A percentile compares a stretch with the other conserved stretches of the same genome.
Evolutionary conservation across 2,113 vertebrate genomes (phyloP).

Genomic region (Megalops atlanticus): DNA sequence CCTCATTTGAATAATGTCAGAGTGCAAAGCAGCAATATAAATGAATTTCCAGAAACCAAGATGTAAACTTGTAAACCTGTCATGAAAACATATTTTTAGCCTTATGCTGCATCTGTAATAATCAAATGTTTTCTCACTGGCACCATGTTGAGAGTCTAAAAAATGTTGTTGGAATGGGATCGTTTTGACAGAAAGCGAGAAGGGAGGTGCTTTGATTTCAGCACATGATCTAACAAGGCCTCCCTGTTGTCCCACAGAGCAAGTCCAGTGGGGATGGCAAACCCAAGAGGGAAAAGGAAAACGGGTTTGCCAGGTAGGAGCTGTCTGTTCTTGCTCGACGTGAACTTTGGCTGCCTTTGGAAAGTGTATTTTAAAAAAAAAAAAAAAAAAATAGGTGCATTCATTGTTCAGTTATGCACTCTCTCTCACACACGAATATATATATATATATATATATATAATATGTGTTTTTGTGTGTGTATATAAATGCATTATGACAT

Average conservation of each 20-base stretch:
- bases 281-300: conserved; percentile 90
- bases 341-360: neutral
- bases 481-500: too few species aligned
- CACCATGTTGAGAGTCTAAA: too few species aligned
- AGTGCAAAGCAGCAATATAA: too few species aligned
- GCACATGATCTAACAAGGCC: neutral
- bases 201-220: neutral
- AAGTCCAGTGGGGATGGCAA: conserved; percentile 79
- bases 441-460: too few species aligned
- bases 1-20: too few species aligned
- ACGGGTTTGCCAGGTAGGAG: conserved; percentile 88
- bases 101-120: too few species aligned
- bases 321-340: neutral
- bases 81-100: too few species aligned
- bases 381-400: too few species aligned
- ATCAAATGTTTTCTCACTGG: too few species aligned
- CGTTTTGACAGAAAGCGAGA: neutral
- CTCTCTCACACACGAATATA: neutral
- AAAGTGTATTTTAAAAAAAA: neutral
- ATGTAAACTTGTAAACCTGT: too few species aligned
- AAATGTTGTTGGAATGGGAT: neutral
- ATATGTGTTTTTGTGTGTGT: too few species aligned
- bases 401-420: neutral
- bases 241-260: conserved; percentile 68
- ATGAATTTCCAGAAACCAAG: too few species aligned